phyloP scores from a whole-genome alignment of 1,140 invertebrate species.

The Aphidius gifuensis region DNA sequence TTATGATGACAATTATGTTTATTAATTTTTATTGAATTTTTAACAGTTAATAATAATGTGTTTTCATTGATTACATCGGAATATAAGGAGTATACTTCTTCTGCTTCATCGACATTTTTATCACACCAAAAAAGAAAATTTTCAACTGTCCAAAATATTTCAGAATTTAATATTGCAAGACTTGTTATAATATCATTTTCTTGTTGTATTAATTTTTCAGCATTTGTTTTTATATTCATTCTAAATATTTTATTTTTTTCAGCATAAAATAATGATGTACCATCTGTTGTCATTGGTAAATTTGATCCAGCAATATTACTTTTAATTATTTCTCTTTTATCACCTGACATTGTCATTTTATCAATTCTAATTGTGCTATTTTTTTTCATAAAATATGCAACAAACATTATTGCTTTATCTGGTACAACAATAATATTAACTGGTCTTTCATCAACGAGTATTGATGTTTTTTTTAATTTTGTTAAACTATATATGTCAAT shows the following conservation, averaged over 20 bases:
- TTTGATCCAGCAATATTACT: no score
- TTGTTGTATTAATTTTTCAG: no score
- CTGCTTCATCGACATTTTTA: slow-evolving; percentile 38
- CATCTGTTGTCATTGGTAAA: no score
- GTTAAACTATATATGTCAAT: slow-evolving; percentile 61
- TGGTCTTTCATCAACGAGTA: slow-evolving; percentile 58
- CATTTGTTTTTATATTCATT: no score
- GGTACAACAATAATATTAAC: slow-evolving; percentile 62
- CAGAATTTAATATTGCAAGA: slow-evolving; percentile 53
- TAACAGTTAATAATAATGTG: slow-evolving; percentile 35
- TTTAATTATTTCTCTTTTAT: no score
- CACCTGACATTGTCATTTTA: slow-evolving; percentile 59
- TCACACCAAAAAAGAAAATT: slow-evolving; percentile 60
- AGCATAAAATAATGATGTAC: no score
- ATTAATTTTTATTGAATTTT: slow-evolving; percentile 25
- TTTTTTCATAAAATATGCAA: slow-evolving; percentile 54
- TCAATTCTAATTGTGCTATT: slow-evolving; percentile 57
- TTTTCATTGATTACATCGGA: no score
- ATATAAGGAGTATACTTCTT: no score
- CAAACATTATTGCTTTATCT: slow-evolving; percentile 65
- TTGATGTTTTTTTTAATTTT: slow-evolving; percentile 55
- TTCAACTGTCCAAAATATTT: slow-evolving; percentile 54
- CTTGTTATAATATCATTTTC: no score
- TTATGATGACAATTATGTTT: slow-evolving; percentile 61
- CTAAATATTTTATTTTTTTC: no score